Percentiles rank a stretch among this genome's conserved stretches.
Evolutionary conservation across 2,797 vertebrate species (phyloP).

Genomic region (Artibeus jamaicensis): DNA sequence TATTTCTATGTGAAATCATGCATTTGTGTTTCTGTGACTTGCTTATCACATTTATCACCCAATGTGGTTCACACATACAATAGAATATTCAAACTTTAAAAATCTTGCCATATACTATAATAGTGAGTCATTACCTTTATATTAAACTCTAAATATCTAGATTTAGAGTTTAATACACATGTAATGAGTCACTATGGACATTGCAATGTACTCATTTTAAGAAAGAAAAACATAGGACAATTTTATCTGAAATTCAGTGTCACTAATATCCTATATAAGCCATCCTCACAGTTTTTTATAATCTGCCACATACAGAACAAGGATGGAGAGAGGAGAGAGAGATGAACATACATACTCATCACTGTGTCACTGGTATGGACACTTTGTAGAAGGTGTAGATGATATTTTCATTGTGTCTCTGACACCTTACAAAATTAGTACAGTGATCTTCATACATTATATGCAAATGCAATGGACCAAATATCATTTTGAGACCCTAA

Average conservation of each 20-base stretch:
- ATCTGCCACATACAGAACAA: not conserved
- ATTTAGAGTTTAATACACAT: no score
- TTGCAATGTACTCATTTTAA: not conserved
- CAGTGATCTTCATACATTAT: not conserved
- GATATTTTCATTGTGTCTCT: not conserved
- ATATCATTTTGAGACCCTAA: not conserved
- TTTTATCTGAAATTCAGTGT: not conserved
- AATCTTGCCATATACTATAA: not conserved
- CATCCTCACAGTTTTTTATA: not conserved
- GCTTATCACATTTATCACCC: not conserved
- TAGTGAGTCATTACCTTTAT: conserved; percentile 1
- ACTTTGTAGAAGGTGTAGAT: not conserved
- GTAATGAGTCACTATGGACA: not conserved
- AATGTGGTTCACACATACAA: not conserved
- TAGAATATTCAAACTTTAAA: not conserved
- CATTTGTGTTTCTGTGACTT: not conserved
- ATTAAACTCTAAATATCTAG: conserved; percentile 5
- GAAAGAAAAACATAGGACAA: not conserved
- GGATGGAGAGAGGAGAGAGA: not conserved
- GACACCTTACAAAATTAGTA: not conserved
- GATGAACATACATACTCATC: not conserved
- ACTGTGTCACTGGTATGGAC: not conserved
- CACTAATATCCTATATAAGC: not conserved
- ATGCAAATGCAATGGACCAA: not conserved
- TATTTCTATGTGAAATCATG: not conserved